Percentiles rank a stretch among this genome's conserved stretches.
phyloP scores from a whole-genome alignment of 1,140 invertebrate genomes.

The Eupeodes corollae region DNA sequence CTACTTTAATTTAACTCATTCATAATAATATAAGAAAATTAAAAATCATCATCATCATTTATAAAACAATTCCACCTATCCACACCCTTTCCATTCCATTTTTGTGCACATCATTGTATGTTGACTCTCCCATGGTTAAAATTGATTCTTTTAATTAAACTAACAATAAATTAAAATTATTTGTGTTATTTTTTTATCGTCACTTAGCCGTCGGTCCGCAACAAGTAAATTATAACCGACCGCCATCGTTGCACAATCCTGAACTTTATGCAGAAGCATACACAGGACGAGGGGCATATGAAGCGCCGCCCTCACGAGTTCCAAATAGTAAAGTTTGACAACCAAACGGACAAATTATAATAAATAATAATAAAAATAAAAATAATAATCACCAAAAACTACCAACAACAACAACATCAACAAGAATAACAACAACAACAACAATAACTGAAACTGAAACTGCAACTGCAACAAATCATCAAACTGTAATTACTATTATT shows the following conservation, averaged over 20 bases:
- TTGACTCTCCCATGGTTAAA: too few species aligned
- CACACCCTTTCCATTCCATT: too few species aligned
- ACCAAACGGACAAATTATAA: slow-evolving; percentile 13
- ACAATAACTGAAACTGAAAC: too few species aligned
- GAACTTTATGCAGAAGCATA: slow-evolving; percentile 54
- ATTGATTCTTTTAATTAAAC: too few species aligned
- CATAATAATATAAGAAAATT: too few species aligned
- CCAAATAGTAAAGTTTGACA: slow-evolving; percentile 48
- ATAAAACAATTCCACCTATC: too few species aligned
- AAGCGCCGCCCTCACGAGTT: slow-evolving; percentile 37
- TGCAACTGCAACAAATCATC: too few species aligned
- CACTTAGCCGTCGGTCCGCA: slow-evolving; percentile 50
- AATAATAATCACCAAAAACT: slow-evolving; percentile 17
- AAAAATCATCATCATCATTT: too few species aligned
- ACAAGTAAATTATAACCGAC: slow-evolving; percentile 43
- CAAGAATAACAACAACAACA: slow-evolving; percentile 27
- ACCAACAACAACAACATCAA: slow-evolving; percentile 5
- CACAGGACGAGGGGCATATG: slow-evolving; percentile 43
- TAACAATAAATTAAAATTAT: slow-evolving; percentile 3
- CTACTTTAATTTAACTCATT: too few species aligned
- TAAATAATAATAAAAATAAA: slow-evolving; percentile 13
- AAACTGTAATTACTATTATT: too few species aligned
- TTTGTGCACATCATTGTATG: too few species aligned
- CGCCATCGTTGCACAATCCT: slow-evolving; percentile 42
- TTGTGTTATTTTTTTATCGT: slow-evolving; percentile 9